phyloP scores from a whole-genome alignment of 2,113 vertebrate species.

The Poeciliopsis prolifica region DNA sequence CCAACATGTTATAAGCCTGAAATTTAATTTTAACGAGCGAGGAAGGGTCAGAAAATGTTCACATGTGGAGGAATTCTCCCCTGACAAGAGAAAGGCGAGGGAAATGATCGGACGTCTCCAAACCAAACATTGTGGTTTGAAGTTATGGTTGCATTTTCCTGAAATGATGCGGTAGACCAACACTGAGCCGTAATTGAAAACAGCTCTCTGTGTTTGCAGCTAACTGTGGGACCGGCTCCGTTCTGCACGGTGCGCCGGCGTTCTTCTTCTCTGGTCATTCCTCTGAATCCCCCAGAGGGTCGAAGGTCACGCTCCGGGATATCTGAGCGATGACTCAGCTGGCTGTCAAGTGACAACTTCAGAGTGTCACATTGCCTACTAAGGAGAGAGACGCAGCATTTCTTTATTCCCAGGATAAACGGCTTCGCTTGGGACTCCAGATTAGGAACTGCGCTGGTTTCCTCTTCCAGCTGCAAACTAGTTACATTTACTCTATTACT shows the following conservation, averaged over 20 bases:
- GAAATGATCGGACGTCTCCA: conserved; percentile 40
- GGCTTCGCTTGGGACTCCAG: conserved; percentile 2
- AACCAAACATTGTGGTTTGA: conserved; percentile 70
- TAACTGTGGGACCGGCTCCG: conserved; percentile 51
- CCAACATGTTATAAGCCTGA: neutral
- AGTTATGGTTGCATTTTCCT: conserved; percentile 68
- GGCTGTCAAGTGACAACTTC: conserved; percentile 50
- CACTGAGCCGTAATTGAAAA: conserved; percentile 71
- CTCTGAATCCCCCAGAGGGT: conserved; percentile 55
- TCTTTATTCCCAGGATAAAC: conserved; percentile 30
- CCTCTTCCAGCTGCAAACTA: neutral
- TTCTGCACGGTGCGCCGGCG: conserved; percentile 46
- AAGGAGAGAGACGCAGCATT: conserved; percentile 43
- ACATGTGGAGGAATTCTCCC: conserved; percentile 27
- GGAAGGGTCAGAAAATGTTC: conserved; percentile 11
- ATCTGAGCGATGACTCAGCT: conserved; percentile 65
- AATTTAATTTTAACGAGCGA: neutral
- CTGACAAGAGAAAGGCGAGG: conserved; percentile 43
- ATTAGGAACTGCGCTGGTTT: conserved; percentile 21
- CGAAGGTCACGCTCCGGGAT: conserved; percentile 58
- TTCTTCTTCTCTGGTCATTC: conserved; percentile 56
- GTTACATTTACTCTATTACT: no score
- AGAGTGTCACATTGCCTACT: conserved; percentile 50
- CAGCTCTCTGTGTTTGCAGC: conserved; percentile 55
- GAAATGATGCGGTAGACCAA: conserved; percentile 73